phyloP scores from a whole-genome alignment of 2,888 invertebrate genomes.

The Ephialtes manifestator region DNA sequence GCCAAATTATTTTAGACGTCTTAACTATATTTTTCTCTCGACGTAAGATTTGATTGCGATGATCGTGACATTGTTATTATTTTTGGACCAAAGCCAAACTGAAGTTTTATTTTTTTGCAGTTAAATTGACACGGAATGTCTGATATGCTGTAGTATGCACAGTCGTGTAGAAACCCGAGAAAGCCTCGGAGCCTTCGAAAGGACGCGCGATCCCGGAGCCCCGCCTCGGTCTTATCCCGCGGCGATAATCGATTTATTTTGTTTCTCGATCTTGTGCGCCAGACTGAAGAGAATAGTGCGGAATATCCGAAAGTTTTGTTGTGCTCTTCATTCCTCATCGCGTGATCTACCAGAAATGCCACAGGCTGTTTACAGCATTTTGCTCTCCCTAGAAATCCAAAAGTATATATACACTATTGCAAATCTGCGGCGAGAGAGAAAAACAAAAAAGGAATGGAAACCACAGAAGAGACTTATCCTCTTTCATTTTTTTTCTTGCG shows the following conservation, averaged over 20 bases:
- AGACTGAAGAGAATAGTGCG: constrained; percentile 7
- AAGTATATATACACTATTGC: background rate
- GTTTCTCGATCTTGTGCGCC: constrained; percentile 60
- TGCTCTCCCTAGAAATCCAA: background rate
- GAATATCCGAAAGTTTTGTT: constrained; percentile 44
- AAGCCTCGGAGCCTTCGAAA: constrained; percentile 36
- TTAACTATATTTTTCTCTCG: too few relatives aligned
- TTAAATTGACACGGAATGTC: too few relatives aligned
- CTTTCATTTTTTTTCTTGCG: constrained; percentile 54
- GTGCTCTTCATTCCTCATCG: constrained; percentile 61
- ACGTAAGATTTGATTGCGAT: too few relatives aligned
- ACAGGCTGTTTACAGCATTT: background rate
- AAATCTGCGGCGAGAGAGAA: background rate
- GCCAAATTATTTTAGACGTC: too few relatives aligned
- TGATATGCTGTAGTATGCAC: constrained; percentile 40
- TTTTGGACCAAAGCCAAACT: too few relatives aligned
- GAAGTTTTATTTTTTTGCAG: too few relatives aligned
- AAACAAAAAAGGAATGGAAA: constrained; percentile 17
- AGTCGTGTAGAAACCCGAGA: constrained; percentile 63
- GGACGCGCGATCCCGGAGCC: constrained; percentile 19
- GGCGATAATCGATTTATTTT: constrained; percentile 72
- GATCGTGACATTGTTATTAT: too few relatives aligned
- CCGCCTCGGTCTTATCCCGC: constrained; percentile 61
- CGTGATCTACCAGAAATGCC: background rate
- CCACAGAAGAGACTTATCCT: constrained; percentile 25